Conservation (phyloP, 1,140 invertebrate species). For the Listronotus bonariensis region DNA sequence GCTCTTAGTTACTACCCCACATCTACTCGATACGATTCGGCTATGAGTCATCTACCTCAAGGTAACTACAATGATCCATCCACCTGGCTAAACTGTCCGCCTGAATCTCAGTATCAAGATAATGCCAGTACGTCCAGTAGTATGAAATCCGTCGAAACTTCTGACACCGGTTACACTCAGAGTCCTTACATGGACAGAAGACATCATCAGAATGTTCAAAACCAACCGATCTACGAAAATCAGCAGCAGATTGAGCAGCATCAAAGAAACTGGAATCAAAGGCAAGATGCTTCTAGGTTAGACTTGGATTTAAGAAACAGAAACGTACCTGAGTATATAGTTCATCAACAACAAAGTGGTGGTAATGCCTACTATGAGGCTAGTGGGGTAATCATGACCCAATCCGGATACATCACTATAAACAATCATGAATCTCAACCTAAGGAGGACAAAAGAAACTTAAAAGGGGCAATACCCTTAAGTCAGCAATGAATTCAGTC, state of each 20-base stretch:
- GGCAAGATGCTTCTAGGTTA: slow-evolving; percentile 52
- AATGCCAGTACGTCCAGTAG: slow-evolving; percentile 62
- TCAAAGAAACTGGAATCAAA: slow-evolving; percentile 58
- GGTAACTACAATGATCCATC: slow-evolving; percentile 62
- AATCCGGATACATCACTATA: slow-evolving; percentile 81
- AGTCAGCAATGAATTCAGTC: slow-evolving; percentile 79
- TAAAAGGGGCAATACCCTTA: slow-evolving; percentile 70
- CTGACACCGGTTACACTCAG: slow-evolving; percentile 58
- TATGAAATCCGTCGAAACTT: slow-evolving; percentile 61
- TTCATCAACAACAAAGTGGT: slow-evolving; percentile 45
- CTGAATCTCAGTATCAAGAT: slow-evolving; percentile 62
- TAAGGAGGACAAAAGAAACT: slow-evolving; percentile 70
- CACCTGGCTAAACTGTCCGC: slow-evolving; percentile 62
- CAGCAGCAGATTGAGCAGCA: slow-evolving; percentile 57
- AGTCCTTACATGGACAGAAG: slow-evolving; percentile 65
- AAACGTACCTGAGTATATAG: slow-evolving; percentile 55
- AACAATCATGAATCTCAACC: slow-evolving; percentile 62
- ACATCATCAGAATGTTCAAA: slow-evolving; percentile 62
- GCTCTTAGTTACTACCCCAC: slow-evolving; percentile 77
- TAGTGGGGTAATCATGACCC: slow-evolving; percentile 73
- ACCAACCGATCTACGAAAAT: slow-evolving; percentile 57
- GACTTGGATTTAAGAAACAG: slow-evolving; percentile 57
- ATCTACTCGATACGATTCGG: slow-evolving; percentile 69
- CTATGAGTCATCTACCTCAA: slow-evolving; percentile 61
- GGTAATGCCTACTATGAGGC: slow-evolving; percentile 57